phyloP scores from a whole-genome alignment of 2,888 invertebrate species.

The Ochropleura leucogaster region DNA sequence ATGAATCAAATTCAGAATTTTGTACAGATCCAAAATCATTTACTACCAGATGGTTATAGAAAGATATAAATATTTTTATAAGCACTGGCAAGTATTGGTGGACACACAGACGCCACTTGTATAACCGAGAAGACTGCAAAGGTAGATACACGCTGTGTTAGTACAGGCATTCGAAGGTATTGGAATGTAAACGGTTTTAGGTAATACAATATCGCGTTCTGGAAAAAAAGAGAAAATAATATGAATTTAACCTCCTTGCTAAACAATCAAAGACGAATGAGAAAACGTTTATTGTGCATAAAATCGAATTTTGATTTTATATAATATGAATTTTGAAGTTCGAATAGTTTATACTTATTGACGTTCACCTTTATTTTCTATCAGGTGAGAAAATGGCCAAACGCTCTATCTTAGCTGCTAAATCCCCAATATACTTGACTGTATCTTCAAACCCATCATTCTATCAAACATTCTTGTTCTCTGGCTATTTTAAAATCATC shows the following conservation, averaged over 20 bases:
- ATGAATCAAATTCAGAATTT: background rate
- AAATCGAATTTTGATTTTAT: too few relatives aligned
- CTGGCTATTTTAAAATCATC: background rate
- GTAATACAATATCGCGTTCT: constrained; percentile 15
- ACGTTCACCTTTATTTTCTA: background rate
- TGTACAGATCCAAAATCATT: background rate
- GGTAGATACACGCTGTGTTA: constrained; percentile 17
- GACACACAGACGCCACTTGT: constrained; percentile 48
- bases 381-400: background rate
- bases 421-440: background rate
- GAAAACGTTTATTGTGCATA: background rate
- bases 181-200: constrained; percentile 18
- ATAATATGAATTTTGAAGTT: background rate
- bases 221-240: constrained; percentile 22
- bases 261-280: background rate
- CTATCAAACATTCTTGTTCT: background rate
- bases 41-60: too few relatives aligned
- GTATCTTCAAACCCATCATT: background rate
- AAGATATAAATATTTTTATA: constrained; percentile 14
- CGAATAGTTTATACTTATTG: background rate
- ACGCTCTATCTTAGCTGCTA: background rate
- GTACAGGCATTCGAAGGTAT: constrained; percentile 29
- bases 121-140: constrained; percentile 42
- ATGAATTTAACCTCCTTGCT: background rate
- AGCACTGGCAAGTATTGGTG: constrained; percentile 31